These are phyloP conservation scores for Antrozous pallidus DNA, from an alignment of 2,797 vertebrate species.

Conservation along the genomic window DNA sequence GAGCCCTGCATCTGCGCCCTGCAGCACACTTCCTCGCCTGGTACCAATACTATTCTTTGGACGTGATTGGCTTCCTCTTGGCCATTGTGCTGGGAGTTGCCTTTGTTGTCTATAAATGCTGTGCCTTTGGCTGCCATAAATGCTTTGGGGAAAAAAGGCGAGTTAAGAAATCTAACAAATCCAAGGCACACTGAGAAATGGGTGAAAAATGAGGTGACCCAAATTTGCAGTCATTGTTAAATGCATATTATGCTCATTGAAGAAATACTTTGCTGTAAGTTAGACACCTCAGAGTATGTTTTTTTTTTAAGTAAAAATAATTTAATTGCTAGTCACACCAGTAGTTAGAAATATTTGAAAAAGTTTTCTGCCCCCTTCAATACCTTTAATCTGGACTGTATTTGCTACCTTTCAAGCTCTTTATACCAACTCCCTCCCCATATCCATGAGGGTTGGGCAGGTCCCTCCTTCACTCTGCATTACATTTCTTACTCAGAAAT, in stretches of 20 bases:
- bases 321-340: background rate
- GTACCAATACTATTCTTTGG: constrained; percentile 93
- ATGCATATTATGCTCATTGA: background rate
- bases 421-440: no score
- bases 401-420: no score
- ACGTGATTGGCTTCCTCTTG: constrained; percentile 87
- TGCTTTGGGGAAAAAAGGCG: constrained; percentile 79
- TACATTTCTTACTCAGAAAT: background rate
- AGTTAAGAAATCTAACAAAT: constrained; percentile 75
- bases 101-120: constrained; percentile 84
- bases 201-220: background rate
- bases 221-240: background rate
- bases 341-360: background rate
- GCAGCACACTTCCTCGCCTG: constrained; percentile 91
- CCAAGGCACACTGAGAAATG: constrained; percentile 78
- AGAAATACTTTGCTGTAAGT: background rate
- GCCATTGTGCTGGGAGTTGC: constrained; percentile 72
- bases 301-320: background rate
- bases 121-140: constrained; percentile 81
- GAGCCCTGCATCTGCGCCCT: constrained; percentile 88
- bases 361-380: background rate
- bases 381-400: background rate
- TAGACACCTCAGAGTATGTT: background rate
- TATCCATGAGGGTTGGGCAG: background rate
- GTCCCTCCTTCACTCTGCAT: background rate